These are phyloP conservation scores for Cettia cetti DNA, from an alignment of 2,113 vertebrate genomes.

Conservation along the genomic window DNA sequence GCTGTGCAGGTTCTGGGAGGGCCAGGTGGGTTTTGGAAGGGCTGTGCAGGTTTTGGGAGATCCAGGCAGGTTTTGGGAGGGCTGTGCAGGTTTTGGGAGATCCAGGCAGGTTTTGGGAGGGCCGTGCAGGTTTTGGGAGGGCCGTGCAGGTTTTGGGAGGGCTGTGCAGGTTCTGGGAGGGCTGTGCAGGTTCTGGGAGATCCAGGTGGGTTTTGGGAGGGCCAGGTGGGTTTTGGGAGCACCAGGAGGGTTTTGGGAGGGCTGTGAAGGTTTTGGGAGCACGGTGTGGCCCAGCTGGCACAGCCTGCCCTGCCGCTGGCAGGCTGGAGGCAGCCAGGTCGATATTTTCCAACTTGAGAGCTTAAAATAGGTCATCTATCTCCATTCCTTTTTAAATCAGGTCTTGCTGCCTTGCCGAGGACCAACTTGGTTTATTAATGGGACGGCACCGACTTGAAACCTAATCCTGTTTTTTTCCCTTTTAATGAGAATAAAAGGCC, in stretches of 20 bases:
- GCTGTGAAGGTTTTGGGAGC: not conserved
- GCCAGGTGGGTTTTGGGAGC: fast-evolving
- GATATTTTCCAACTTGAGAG: conserved; percentile 61
- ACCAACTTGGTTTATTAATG: conserved; percentile 54
- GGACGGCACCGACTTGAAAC: not conserved
- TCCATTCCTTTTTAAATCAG: conserved; percentile 37
- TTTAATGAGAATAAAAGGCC: not conserved
- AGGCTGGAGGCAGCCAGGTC: conserved; percentile 3
- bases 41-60: not conserved
- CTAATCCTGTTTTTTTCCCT: not conserved
- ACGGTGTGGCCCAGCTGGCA: fast-evolving
- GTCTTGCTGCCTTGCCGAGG: conserved; percentile 27
- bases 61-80: not conserved
- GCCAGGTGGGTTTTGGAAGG: too few relatives aligned
- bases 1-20: not conserved
- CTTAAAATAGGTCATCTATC: conserved; percentile 58
- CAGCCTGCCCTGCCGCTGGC: not conserved
- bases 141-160: not conserved
- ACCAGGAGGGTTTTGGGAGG: not conserved
- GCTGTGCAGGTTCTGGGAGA: fast-evolving
- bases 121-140: not conserved
- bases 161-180: not conserved
- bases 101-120: not conserved
- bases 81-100: not conserved
- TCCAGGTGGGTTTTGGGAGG: not conserved